Conservation (phyloP, 1,140 invertebrate species). For the Trachymyrmex septentrionalis region DNA sequence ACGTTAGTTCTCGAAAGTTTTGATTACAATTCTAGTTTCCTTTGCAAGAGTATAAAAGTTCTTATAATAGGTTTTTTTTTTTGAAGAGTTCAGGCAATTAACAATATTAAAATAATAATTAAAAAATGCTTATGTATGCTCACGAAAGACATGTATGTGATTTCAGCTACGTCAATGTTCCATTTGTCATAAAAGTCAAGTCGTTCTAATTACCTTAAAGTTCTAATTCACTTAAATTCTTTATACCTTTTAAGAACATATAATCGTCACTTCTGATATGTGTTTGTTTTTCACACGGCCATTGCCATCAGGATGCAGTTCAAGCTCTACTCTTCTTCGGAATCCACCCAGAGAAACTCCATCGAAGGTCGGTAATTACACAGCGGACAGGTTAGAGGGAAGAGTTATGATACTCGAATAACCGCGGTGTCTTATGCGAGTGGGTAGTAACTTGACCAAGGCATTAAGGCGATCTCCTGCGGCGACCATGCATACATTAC, state of each 20-base stretch:
- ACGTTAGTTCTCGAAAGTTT: too few species aligned
- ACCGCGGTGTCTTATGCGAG: constrained; percentile 75
- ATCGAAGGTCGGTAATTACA: constrained; percentile 76
- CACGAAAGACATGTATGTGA: too few species aligned
- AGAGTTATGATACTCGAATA: constrained; percentile 77
- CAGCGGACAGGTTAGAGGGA: constrained; percentile 77
- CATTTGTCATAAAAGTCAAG: background rate
- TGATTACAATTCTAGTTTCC: too few species aligned
- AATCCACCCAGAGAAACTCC: constrained; percentile 32
- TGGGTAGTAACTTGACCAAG: constrained; percentile 76
- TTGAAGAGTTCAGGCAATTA: too few species aligned
- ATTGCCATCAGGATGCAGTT: constrained; percentile 18
- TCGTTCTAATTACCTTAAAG: background rate
- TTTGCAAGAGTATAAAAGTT: too few species aligned
- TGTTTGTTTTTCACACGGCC: constrained; percentile 58
- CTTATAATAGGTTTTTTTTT: too few species aligned
- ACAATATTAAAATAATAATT: too few species aligned
- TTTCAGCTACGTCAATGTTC: background rate
- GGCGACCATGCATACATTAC: constrained; percentile 77
- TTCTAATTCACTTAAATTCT: constrained; percentile 7
- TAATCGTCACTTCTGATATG: constrained; percentile 30
- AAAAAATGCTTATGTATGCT: too few species aligned
- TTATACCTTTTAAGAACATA: background rate
- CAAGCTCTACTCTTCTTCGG: constrained; percentile 46
- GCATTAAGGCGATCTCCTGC: constrained; percentile 79